phyloP scores from a whole-genome alignment of 2,113 vertebrate species.

The Macrotus californicus region DNA sequence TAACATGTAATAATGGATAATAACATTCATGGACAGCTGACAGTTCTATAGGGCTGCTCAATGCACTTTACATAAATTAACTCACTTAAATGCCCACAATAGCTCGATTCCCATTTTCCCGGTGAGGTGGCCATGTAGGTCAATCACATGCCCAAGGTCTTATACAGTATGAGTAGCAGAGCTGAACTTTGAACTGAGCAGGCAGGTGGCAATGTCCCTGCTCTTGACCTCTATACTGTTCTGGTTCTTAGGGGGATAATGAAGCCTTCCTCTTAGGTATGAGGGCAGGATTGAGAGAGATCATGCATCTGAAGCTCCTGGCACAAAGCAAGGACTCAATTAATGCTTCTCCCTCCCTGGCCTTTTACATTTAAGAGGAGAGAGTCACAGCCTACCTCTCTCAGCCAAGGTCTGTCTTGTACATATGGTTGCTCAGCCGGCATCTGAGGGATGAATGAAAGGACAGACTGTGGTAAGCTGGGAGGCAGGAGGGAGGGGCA shows the following conservation, averaged over 20 bases:
- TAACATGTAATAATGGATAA: not conserved
- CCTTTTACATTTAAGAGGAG: not conserved
- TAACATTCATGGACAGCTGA: not conserved
- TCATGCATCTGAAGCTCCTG: not conserved
- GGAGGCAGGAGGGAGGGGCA: not conserved
- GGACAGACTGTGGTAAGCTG: not conserved
- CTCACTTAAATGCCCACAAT: not conserved
- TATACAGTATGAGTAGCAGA: not conserved
- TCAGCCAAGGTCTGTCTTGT: not conserved
- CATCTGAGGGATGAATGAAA: not conserved
- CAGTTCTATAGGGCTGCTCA: not conserved
- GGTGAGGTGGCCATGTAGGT: rapidly evolving
- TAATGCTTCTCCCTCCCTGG: not conserved
- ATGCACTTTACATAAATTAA: not conserved
- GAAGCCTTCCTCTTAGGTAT: not conserved
- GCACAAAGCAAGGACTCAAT: not conserved
- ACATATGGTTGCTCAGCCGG: not conserved
- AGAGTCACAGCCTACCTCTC: not conserved
- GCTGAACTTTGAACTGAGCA: not conserved
- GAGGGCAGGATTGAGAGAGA: not conserved
- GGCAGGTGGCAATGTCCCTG: not conserved
- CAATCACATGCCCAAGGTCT: not conserved
- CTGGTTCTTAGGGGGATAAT: not conserved
- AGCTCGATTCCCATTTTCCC: not conserved
- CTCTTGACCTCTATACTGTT: not conserved